A percentile compares a stretch with the other conserved stretches of the same genome.
phyloP scores from a whole-genome alignment of 2,113 vertebrate species.

The Aegotheles bennettii region DNA sequence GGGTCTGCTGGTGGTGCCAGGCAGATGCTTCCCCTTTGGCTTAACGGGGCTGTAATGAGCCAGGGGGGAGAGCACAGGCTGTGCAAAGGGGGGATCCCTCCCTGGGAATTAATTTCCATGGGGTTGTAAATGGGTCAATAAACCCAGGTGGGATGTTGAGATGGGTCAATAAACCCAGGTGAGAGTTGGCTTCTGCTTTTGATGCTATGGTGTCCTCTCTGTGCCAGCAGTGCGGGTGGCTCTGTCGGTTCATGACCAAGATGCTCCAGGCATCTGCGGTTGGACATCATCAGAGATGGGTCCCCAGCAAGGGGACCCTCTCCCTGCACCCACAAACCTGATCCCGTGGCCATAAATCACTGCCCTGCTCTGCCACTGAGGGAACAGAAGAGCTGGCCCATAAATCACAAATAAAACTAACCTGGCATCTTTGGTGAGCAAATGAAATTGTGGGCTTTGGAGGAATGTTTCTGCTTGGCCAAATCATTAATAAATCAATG shows the following conservation, averaged over 20 bases:
- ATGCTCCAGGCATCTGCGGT: neutral
- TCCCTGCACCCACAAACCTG: neutral
- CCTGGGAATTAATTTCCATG: fast-evolving
- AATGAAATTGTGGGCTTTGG: slow-evolving; percentile 46
- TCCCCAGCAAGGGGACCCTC: neutral
- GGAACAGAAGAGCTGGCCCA: neutral
- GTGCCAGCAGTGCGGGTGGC: fast-evolving
- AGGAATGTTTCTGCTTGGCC: slow-evolving; percentile 26
- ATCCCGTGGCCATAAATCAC: neutral
- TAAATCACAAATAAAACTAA: slow-evolving; percentile 33
- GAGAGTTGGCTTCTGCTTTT: neutral
- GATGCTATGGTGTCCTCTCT: neutral
- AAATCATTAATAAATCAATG: slow-evolving; percentile 34
- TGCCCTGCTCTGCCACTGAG: neutral
- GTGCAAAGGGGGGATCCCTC: neutral
- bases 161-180: too few species aligned
- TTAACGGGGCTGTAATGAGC: neutral
- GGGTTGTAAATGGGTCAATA: neutral
- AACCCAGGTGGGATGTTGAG: neutral
- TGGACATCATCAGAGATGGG: neutral
- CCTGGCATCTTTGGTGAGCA: slow-evolving; percentile 13
- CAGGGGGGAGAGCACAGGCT: neutral
- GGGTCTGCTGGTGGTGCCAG: neutral
- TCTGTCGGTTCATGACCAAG: neutral
- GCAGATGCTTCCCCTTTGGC: neutral